A percentile compares a stretch with the other conserved stretches of the same genome.
Evolutionary conservation across 2,113 vertebrate genomes (phyloP).

Genomic region (Cyanoramphus novaezelandiae): DNA sequence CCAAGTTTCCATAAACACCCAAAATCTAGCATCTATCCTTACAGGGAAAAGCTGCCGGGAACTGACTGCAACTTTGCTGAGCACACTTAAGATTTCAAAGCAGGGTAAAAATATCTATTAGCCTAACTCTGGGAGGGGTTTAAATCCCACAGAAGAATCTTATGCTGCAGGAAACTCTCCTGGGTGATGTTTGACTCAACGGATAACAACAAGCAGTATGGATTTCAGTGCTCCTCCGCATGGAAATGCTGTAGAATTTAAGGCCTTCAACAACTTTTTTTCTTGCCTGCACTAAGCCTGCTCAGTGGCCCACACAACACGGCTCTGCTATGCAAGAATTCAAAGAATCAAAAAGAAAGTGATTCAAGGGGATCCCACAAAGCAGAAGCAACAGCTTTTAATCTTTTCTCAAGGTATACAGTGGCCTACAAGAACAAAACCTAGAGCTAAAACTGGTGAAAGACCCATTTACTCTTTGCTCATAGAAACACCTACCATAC

Average conservation of each 20-base stretch:
- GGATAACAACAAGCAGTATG: not conserved
- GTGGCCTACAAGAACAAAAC: not conserved
- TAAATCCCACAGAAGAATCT: not conserved
- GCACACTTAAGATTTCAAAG: not conserved
- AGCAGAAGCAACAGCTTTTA: not conserved
- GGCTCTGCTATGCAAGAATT: not conserved
- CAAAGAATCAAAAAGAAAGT: not conserved
- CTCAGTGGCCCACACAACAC: not conserved
- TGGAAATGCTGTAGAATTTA: not conserved
- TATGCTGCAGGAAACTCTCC: not conserved
- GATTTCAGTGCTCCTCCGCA: not conserved
- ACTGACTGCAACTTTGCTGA: not conserved
- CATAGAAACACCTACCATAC: not conserved
- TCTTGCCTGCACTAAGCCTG: not conserved
- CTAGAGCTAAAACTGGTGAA: not conserved
- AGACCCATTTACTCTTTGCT: not conserved
- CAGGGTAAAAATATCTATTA: not conserved
- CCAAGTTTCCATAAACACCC: not conserved
- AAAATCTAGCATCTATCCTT: not conserved
- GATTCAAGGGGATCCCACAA: not conserved
- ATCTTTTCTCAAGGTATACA: not conserved
- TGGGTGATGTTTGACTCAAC: not conserved
- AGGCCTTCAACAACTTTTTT: not conserved
- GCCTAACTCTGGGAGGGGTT: not conserved
- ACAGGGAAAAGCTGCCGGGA: not conserved